Percentiles rank a stretch among this genome's conserved stretches.
Evolutionary conservation across 2,113 vertebrate species (phyloP).

Genomic region (Phylloscopus trochiloides): DNA sequence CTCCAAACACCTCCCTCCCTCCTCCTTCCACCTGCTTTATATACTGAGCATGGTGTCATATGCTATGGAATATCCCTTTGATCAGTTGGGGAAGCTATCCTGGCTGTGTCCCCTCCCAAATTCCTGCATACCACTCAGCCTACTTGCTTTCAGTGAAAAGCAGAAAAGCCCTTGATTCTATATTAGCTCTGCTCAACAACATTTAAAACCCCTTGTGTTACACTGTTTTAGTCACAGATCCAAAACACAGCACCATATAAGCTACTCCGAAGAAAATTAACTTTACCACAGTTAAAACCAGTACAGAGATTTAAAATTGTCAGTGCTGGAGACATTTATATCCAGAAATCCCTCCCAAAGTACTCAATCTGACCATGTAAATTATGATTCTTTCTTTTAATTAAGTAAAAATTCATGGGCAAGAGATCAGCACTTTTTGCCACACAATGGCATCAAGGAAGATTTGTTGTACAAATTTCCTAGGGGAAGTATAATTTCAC

Average conservation of each 20-base stretch:
- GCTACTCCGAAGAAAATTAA: not conserved
- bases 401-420: not conserved
- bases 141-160: fast-evolving
- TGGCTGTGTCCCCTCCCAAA: not conserved
- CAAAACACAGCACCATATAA: not conserved
- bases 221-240: not conserved
- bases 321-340: not conserved
- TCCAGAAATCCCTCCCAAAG: not conserved
- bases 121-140: not conserved
- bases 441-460: not conserved
- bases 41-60: not conserved
- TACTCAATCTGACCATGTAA: not conserved
- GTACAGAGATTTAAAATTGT: not conserved
- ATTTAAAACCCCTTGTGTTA: not conserved
- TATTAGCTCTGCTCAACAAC: not conserved
- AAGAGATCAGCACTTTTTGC: not conserved
- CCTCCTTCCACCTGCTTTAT: not conserved
- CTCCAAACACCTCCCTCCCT: not conserved
- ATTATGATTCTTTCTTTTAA: not conserved
- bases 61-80: not conserved
- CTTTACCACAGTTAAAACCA: not conserved
- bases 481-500: not conserved
- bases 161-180: not conserved
- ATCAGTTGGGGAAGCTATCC: not conserved
- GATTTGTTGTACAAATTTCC: not conserved